These are phyloP conservation scores for Philopedon plagiatum DNA, from an alignment of 2,888 invertebrate species.

Conservation along the genomic window DNA sequence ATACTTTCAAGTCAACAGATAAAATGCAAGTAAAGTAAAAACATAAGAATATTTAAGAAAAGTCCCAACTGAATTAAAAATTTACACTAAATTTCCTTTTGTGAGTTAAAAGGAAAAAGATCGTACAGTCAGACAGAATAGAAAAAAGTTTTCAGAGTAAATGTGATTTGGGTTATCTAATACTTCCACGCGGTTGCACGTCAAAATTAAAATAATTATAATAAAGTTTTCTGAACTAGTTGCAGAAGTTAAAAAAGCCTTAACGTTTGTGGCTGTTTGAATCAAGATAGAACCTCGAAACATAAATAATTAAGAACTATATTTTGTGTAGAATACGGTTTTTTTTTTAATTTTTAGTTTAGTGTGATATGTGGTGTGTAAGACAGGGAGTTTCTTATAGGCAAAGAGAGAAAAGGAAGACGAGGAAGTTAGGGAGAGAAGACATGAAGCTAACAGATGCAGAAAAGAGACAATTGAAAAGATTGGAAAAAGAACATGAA, in stretches of 20 bases:
- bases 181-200: conserved; percentile 56
- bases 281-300: too few relatives aligned
- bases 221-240: conserved; percentile 55
- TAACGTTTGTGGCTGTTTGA: too few relatives aligned
- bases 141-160: conserved; percentile 42
- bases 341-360: too few relatives aligned
- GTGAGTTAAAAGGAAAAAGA: not conserved
- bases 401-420: too few relatives aligned
- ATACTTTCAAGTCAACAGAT: conserved; percentile 13
- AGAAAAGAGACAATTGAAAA: too few relatives aligned
- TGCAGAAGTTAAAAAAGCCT: not conserved
- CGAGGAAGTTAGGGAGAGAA: too few relatives aligned
- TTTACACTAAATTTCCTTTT: conserved; percentile 8
- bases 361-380: too few relatives aligned
- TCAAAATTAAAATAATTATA: conserved; percentile 60
- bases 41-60: conserved; percentile 37
- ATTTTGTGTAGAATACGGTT: too few relatives aligned
- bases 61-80: conserved; percentile 35
- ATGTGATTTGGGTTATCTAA: conserved; percentile 57
- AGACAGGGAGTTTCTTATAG: too few relatives aligned
- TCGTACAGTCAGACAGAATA: not conserved
- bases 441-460: too few relatives aligned
- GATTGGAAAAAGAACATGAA: too few relatives aligned
- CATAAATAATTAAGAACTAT: too few relatives aligned
- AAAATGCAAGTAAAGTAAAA: conserved; percentile 26